Base-by-base conservation (phyloP, 2,113 vertebrate species). In the Pelecanus crispus region DNA sequence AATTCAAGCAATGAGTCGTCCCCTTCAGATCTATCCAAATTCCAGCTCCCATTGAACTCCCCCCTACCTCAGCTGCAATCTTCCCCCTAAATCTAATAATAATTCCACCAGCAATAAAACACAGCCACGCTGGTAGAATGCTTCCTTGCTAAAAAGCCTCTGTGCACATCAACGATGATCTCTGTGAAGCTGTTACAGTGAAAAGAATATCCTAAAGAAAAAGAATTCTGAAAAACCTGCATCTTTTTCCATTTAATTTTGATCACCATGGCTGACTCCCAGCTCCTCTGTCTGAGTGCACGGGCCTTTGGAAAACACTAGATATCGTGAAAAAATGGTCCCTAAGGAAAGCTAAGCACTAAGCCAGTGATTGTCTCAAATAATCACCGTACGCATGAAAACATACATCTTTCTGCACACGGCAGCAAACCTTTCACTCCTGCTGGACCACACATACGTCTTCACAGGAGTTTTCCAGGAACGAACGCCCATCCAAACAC, bases 361-460 rank as follows among this genome's bases (percentile, higher is more conserved):
- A 91, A 89, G 68, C 63, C 88, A 96, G 88, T 16, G 83, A 93
- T 47, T 55, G 65, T 65, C 88, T 93, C 83, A 86, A 88, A 91
- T 92, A 91, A 97, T 93, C 92, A 88, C 86, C 40, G 8, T 47
- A 29, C 28, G 62, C 72, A 79, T 25, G 56, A 38, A 97, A 84
- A 66, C 75, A 88, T 70, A 31, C 26, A 72, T 87, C 88, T 72
- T 87, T 29, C 88, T 87, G 47, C 89, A 65, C 26, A 67, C 7
- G 28, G 61, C 88, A 91, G 52, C 73, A 89, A 84, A 74, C 73
- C 95, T 75, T 97, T 91, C 94, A 89, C 95, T 94, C 92, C 92
- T 94, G 86, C 86, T 89, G 94, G 95, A 94, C 95, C 94, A 91
- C 40, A 77, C 65, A n/a, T 90, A 90, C 5, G 19, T 75, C 95